These are phyloP conservation scores for Cynoglossus semilaevis DNA, from an alignment of 2,113 vertebrate genomes.

Conservation along the genomic window DNA sequence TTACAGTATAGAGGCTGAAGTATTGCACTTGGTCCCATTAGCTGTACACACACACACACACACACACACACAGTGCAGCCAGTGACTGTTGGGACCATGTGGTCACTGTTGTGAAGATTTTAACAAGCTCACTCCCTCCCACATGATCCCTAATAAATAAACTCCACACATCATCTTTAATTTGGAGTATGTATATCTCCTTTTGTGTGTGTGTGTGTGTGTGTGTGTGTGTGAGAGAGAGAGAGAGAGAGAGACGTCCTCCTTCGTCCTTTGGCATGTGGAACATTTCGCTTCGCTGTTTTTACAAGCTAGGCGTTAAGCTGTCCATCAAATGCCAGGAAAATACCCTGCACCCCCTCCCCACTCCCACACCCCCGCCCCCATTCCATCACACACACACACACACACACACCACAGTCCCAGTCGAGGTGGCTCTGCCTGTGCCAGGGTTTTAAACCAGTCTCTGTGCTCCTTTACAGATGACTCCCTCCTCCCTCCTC, in stretches of 20 bases:
- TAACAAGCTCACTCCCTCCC: conserved; percentile 1
- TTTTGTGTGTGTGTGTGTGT: conserved; percentile 5
- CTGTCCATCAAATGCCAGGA: conserved; percentile 67
- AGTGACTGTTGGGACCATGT: conserved; percentile 28
- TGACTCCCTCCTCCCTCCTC: conserved; percentile 61
- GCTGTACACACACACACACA: conserved; percentile 12
- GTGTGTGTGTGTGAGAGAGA: neutral
- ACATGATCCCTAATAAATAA: conserved; percentile 50
- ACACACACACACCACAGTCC: conserved; percentile 44
- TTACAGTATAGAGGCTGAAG: conserved; percentile 15
- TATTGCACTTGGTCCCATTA: conserved; percentile 27
- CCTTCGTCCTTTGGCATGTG: conserved; percentile 55
- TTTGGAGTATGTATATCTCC: conserved; percentile 28
- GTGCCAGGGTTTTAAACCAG: conserved; percentile 67
- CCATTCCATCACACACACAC: conserved; percentile 29
- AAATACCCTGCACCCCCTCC: conserved; percentile 55
- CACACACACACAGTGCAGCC: conserved; percentile 2
- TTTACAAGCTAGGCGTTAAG: conserved; percentile 68
- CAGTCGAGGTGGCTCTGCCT: conserved; percentile 40
- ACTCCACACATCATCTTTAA: conserved; percentile 54
- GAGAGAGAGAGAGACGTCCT: conserved; percentile 42
- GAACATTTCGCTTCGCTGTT: conserved; percentile 68
- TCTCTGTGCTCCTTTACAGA: conserved; percentile 52
- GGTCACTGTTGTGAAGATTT: conserved; percentile 30
- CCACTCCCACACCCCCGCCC: conserved; percentile 19